Conservation (phyloP, 2,888 invertebrate genomes). For the Tortricodes alternella region DNA sequence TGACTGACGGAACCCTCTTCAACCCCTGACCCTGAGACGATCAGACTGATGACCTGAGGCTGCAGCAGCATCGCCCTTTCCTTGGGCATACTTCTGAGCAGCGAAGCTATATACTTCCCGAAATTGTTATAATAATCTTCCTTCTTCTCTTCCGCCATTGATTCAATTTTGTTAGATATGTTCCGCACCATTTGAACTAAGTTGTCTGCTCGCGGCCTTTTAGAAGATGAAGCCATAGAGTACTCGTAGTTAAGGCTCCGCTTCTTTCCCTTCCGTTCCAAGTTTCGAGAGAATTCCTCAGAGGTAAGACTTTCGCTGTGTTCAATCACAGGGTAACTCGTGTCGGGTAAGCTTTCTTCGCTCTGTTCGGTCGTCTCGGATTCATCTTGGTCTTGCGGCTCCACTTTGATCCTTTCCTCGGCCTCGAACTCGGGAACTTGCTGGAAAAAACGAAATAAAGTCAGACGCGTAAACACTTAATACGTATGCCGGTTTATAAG, state of each 20-base stretch:
- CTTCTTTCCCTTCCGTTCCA: neutral
- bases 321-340: neutral
- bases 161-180: slow-evolving; percentile 10
- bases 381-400: neutral
- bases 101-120: slow-evolving; percentile 51
- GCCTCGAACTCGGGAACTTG: neutral
- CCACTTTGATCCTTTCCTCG: neutral
- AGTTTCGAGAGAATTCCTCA: neutral
- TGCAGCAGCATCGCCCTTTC: slow-evolving; percentile 47
- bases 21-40: slow-evolving; percentile 10
- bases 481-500: neutral
- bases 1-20: slow-evolving; percentile 19
- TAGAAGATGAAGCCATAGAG: neutral
- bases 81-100: slow-evolving; percentile 46
- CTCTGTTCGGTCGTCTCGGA: neutral
- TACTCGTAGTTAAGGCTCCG: neutral
- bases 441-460: slow-evolving; percentile 4
- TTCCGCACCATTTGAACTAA: slow-evolving; percentile 17
- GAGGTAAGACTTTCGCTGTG: neutral
- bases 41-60: slow-evolving; percentile 39
- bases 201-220: neutral
- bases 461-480: neutral
- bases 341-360: slow-evolving; percentile 4
- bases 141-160: slow-evolving; percentile 14
- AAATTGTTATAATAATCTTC: slow-evolving; percentile 51